Evolutionary conservation across 2,888 invertebrate genomes (phyloP), one percentile per base, ranked within the genome.

Genomic region (Myathropa florea): DNA sequence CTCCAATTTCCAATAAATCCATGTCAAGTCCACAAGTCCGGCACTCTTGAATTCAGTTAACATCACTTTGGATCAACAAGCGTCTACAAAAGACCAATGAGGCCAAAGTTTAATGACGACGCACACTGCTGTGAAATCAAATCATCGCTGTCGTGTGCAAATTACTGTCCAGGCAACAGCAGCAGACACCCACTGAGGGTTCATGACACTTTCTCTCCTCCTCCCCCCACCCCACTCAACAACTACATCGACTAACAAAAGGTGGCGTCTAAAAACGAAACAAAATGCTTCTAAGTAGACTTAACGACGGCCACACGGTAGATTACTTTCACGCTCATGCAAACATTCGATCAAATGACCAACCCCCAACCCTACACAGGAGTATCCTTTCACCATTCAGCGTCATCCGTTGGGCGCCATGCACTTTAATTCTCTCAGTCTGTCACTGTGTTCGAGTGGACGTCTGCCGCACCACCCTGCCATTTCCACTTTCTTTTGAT

Each of bases 261-360:
- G 57, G 80, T 72, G 63, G 81, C 39, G 39, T 70, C 70, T 67
- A 60, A 77, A 46, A n/a, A 61, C 82, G 65, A 72, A 82, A 86
- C 70, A 82, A 86, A 57, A 71, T 65, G 61, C 60, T 57, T 67
- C 68, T 78, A 86, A 78, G 82, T 68, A 71, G 82, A 86, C 83
- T 86, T 75, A 68, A 78, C 71, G 67, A 61, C 75, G 70, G 75
- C 46, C 71, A 79, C 71, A 79, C 86, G 78, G 70, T 67, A 78
- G 85, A 85, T 85, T 85, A 83, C 86, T 79, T 82, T 75, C 82
- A 86, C 71, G 75, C 75, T 78, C 82, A 75, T 86, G 61, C 70
- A 78, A 83, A 86, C 86, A 83, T 86, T 86, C 78, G 86, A 83
- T 78, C 78, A 73, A 59, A 85, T 68, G 77, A 70, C 85, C 81